A percentile compares a stretch with the other conserved stretches of the same genome.
These are phyloP conservation scores for Agrilus cyanescens DNA, from an alignment of 2,888 invertebrate genomes.

Conservation along the genomic window DNA sequence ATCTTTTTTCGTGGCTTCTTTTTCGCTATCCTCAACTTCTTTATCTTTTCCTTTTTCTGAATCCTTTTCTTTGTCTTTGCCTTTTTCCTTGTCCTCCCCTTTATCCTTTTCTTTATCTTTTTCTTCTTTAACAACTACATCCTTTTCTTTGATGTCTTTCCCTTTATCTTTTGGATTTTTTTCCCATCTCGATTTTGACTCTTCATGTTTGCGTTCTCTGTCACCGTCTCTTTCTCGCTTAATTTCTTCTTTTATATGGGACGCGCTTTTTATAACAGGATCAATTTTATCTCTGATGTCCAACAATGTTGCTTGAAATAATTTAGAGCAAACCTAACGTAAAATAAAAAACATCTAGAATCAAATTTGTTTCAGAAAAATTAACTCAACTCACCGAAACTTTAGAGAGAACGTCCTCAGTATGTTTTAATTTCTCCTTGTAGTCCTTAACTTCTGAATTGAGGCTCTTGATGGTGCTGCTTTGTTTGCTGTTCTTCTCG, in stretches of 20 bases:
- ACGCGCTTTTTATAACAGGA: constrained; percentile 37
- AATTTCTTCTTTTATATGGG: constrained; percentile 25
- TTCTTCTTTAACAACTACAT: background rate
- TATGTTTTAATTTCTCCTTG: constrained; percentile 44
- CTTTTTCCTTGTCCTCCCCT: constrained; percentile 3
- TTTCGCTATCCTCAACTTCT: too few relatives aligned
- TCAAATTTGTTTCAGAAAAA: background rate
- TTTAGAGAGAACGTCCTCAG: constrained; percentile 45
- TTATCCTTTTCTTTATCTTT: constrained; percentile 2
- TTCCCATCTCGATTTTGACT: constrained; percentile 28
- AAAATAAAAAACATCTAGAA: constrained; percentile 6
- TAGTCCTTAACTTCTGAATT: constrained; percentile 49
- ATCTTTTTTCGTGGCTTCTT: too few relatives aligned
- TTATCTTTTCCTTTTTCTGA: too few relatives aligned
- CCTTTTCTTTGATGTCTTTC: constrained; percentile 9
- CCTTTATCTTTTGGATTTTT: constrained; percentile 23
- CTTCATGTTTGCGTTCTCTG: constrained; percentile 26
- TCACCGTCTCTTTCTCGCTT: constrained; percentile 23
- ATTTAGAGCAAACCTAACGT: constrained; percentile 52
- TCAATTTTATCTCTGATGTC: constrained; percentile 50
- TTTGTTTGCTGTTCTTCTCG: constrained; percentile 44
- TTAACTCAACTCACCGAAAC: constrained; percentile 37
- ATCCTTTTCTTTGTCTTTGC: too few relatives aligned
- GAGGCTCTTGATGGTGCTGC: constrained; percentile 44
- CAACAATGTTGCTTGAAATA: constrained; percentile 53